Percentiles rank a stretch among this genome's conserved stretches.
These are phyloP conservation scores for Acleris cristana DNA, from an alignment of 2,888 invertebrate genomes.

Conservation along the genomic window DNA sequence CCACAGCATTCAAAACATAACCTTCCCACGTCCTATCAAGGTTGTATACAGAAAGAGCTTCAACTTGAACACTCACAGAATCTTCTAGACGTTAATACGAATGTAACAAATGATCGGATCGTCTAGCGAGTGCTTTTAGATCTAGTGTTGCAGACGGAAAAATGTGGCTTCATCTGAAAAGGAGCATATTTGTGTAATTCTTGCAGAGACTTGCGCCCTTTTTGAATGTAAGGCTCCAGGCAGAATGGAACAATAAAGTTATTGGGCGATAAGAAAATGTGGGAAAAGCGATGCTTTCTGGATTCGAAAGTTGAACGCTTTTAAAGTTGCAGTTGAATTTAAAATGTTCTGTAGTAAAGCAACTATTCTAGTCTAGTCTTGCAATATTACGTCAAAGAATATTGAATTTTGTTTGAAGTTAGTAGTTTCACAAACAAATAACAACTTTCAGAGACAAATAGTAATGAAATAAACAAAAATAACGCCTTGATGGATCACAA, in stretches of 20 bases:
- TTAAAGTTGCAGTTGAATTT: constrained; percentile 12
- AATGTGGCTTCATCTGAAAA: constrained; percentile 13
- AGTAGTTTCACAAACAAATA: no score
- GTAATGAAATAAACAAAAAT: no score
- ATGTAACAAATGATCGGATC: constrained; percentile 36
- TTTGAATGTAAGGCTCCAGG: neutral
- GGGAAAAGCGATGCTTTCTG: constrained; percentile 28
- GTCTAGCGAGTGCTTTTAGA: constrained; percentile 38
- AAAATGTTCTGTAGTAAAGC: constrained; percentile 4
- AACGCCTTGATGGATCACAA: no score
- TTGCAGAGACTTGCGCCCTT: constrained; percentile 9
- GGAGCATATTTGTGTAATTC: constrained; percentile 3
- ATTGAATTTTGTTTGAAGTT: no score
- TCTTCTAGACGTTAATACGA: constrained; percentile 37
- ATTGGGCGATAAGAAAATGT: constrained; percentile 35
- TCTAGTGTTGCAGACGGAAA: constrained; percentile 35
- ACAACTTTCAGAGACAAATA: no score
- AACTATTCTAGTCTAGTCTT: no score
- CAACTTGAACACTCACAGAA: constrained; percentile 13
- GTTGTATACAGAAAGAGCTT: neutral
- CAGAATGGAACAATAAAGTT: constrained; percentile 23
- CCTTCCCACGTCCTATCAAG: neutral
- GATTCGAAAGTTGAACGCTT: constrained; percentile 22
- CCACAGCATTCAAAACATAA: constrained; percentile 7
- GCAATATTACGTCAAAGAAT: no score